Evolutionary conservation across 1,140 invertebrate species (phyloP).

Genomic region (Bactericera cockerelli): DNA sequence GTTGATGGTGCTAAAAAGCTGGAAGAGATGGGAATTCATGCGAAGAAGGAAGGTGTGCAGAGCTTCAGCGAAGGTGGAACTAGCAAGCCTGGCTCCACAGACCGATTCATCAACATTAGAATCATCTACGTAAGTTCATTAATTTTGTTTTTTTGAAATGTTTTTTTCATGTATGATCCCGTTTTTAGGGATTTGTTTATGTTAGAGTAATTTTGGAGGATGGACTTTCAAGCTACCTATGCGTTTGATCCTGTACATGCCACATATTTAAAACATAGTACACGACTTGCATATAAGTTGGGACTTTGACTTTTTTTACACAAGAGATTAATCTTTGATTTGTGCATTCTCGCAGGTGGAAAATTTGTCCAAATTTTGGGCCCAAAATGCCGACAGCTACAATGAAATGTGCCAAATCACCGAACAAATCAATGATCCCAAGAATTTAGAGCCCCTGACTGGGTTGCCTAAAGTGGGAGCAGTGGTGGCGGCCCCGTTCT

Average conservation of each 20-base stretch:
- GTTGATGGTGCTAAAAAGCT: slow-evolving; percentile 14
- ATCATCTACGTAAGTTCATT: background rate
- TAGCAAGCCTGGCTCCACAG: no score
- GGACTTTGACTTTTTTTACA: no score
- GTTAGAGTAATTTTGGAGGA: no score
- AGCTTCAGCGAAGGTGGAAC: no score
- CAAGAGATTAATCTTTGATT: no score
- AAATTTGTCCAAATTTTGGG: background rate
- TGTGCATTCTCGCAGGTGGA: background rate
- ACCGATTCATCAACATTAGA: no score
- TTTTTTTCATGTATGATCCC: background rate
- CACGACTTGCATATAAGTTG: no score
- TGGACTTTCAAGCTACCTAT: no score
- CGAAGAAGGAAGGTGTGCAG: slow-evolving; percentile 23
- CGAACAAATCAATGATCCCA: background rate
- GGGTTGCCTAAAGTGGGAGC: background rate
- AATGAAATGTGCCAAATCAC: no score
- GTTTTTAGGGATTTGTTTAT: no score
- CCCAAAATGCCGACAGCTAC: background rate
- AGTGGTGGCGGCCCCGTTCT: background rate
- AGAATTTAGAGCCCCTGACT: slow-evolving; percentile 16
- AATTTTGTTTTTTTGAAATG: background rate
- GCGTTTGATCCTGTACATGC: no score
- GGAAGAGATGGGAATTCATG: slow-evolving; percentile 16
- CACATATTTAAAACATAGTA: no score